Evolutionary conservation across 2,113 vertebrate genomes (phyloP).

Genomic region (Baryphthengus martii): DNA sequence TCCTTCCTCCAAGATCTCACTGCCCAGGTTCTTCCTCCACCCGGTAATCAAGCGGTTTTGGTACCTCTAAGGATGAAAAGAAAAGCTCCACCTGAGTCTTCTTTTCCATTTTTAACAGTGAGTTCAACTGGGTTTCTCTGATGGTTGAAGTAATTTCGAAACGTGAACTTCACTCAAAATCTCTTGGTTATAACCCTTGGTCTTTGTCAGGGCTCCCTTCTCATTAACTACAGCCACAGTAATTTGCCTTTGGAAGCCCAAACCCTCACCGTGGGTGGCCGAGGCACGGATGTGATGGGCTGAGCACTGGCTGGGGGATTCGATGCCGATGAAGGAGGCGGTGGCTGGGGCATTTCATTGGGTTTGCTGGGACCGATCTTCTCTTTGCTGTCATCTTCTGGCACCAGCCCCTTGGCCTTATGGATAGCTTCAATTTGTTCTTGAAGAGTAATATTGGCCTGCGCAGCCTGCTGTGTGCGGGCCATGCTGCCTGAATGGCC

Average conservation of each 20-base stretch:
- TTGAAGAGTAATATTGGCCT: conserved; percentile 98
- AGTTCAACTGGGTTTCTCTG: not conserved
- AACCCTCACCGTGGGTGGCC: conserved; percentile 73
- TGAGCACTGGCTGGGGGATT: conserved; percentile 81
- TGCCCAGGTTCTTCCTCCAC: not conserved
- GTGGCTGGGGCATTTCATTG: conserved; percentile 82
- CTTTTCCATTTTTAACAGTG: not conserved
- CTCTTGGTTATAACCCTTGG: not conserved
- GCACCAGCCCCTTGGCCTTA: conserved; percentile 97
- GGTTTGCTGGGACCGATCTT: conserved; percentile 99
- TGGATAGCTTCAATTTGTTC: conserved; percentile 99
- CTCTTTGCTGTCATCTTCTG: conserved; percentile 95
- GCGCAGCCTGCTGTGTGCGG: conserved; percentile 96
- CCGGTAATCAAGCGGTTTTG: not conserved
- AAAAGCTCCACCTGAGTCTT: not conserved
- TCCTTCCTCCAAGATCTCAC: not conserved
- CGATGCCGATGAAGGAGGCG: conserved; percentile 72
- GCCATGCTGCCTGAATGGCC: conserved; percentile 99
- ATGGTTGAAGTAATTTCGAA: not conserved
- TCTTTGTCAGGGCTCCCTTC: not conserved
- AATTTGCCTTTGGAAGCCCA: not conserved
- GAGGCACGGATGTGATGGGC: conserved; percentile 76
- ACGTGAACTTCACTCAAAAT: not conserved
- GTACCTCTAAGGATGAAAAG: not conserved
- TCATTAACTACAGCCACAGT: not conserved